A percentile compares a stretch with the other conserved stretches of the same genome.
These are phyloP conservation scores for Tautogolabrus adspersus DNA, from an alignment of 2,113 vertebrate species.

Conservation along the genomic window DNA sequence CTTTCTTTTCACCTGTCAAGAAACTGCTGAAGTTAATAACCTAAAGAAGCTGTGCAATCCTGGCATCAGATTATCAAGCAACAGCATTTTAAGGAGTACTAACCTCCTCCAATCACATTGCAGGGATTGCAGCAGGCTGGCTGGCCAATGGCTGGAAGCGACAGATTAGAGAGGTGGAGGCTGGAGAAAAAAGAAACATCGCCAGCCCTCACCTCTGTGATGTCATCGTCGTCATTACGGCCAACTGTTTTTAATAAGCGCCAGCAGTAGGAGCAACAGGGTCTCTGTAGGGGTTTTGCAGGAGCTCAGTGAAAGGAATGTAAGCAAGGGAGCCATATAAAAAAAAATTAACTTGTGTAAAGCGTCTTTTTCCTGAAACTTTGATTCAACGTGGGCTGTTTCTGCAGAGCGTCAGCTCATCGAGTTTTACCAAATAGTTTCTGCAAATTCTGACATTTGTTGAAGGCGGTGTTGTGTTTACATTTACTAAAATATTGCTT, in stretches of 20 bases:
- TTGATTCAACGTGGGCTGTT: conserved; percentile 1
- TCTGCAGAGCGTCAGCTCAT: conserved; percentile 6
- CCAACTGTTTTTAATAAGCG: conserved; percentile 9
- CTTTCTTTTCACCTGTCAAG: too few species aligned
- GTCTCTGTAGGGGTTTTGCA: conserved; percentile 22
- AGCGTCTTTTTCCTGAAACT: not conserved
- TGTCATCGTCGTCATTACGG: too few species aligned
- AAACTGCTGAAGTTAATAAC: not conserved
- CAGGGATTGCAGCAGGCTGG: conserved; percentile 18
- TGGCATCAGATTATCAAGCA: not conserved
- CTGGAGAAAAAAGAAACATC: not conserved
- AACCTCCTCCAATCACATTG: conserved; percentile 37
- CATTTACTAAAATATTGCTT: too few species aligned
- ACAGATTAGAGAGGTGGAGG: not conserved
- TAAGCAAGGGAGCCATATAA: conserved; percentile 4
- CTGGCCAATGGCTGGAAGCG: not conserved
- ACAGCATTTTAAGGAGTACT: not conserved
- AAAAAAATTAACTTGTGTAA: conserved; percentile 19
- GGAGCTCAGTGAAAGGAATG: conserved; percentile 20
- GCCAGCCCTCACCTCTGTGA: not conserved
- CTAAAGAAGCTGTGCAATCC: not conserved
- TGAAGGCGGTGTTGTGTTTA: not conserved
- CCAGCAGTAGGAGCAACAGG: conserved; percentile 3
- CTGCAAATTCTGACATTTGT: conserved; percentile 2
- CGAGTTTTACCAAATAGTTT: not conserved